phyloP scores from a whole-genome alignment of 1,140 invertebrate genomes.

The Formica selysi region DNA sequence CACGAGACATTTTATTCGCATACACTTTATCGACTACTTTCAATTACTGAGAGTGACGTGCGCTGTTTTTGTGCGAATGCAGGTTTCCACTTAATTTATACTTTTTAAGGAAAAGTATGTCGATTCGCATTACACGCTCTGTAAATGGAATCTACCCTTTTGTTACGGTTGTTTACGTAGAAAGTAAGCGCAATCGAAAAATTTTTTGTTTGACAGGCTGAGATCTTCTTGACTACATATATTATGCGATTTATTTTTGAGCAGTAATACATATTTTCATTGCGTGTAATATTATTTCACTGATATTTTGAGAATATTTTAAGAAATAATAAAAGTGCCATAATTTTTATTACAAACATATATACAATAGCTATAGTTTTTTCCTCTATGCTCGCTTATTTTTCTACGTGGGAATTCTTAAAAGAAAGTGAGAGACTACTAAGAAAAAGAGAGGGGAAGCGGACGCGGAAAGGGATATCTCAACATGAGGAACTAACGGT shows the following conservation, averaged over 20 bases:
- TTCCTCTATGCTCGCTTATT: neutral
- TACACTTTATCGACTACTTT: conserved; percentile 13
- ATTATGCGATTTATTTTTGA: no score
- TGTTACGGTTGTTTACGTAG: conserved; percentile 14
- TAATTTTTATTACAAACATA: no score
- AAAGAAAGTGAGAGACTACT: conserved; percentile 19
- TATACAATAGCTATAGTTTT: no score
- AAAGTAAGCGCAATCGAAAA: conserved; percentile 54
- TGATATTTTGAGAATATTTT: no score
- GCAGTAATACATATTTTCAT: neutral
- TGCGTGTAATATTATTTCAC: no score
- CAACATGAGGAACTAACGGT: conserved; percentile 69
- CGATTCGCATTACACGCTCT: conserved; percentile 39
- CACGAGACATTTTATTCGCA: neutral
- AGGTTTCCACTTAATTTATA: conserved; percentile 58
- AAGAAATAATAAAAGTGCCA: no score
- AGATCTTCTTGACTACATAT: neutral
- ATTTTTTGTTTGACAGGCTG: conserved; percentile 1
- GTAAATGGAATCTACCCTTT: conserved; percentile 66
- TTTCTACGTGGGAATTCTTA: neutral
- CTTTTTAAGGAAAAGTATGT: conserved; percentile 71
- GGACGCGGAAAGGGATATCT: conserved; percentile 59
- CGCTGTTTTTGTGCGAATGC: conserved; percentile 19
- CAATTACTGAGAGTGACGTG: conserved; percentile 40
- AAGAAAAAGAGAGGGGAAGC: conserved; percentile 25